These are phyloP conservation scores for Nothoprocta perdicaria DNA, from an alignment of 2,113 vertebrate genomes.

Conservation along the genomic window DNA sequence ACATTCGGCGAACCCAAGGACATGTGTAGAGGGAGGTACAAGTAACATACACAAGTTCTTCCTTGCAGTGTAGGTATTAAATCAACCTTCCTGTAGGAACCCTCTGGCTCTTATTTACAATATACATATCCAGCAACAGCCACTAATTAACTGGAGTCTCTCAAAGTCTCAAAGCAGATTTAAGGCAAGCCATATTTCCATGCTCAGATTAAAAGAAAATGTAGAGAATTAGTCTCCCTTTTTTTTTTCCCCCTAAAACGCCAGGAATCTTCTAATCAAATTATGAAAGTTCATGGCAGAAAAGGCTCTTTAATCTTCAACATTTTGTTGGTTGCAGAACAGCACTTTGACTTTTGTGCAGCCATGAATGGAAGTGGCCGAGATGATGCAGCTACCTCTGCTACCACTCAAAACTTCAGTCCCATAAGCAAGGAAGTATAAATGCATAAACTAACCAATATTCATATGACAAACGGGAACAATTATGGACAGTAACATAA, in stretches of 20 bases:
- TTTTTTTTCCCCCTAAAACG: slow-evolving; percentile 32
- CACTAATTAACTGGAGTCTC: slow-evolving; percentile 46
- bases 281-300: slow-evolving; percentile 33
- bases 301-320: slow-evolving; percentile 35
- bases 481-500: neutral
- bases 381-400: neutral
- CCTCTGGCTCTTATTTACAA: slow-evolving; percentile 27
- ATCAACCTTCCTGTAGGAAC: slow-evolving; percentile 10
- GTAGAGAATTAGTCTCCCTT: neutral
- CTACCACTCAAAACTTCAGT: neutral
- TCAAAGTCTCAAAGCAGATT: slow-evolving; percentile 24
- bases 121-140: neutral
- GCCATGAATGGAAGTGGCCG: neutral
- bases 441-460: neutral
- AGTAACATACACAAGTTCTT: neutral
- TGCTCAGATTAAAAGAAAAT: slow-evolving; percentile 53
- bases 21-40: neutral
- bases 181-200: neutral
- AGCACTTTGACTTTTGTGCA: slow-evolving; percentile 32
- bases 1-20: neutral
- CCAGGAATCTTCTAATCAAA: slow-evolving; percentile 61
- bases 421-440: neutral
- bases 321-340: slow-evolving; percentile 9
- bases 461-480: neutral
- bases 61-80: neutral